Percentiles rank a stretch among this genome's conserved stretches.
Conservation (phyloP, 92 coral and sea anemone genomes). For the Epizoanthus illoricatus region DNA sequence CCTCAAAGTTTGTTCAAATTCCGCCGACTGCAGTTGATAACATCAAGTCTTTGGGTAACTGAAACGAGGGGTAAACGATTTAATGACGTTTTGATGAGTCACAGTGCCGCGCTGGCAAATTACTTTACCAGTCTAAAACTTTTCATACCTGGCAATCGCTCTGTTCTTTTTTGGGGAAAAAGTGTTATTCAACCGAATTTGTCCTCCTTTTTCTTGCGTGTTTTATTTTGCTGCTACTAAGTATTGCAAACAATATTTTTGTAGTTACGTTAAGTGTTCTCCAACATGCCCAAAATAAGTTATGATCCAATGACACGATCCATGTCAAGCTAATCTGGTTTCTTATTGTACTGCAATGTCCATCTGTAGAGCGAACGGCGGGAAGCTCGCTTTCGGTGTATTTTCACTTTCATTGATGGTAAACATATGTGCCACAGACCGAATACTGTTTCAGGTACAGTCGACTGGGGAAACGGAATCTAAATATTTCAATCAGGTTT, state of each 20-base stretch:
- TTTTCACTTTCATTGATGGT: constrained; percentile 26
- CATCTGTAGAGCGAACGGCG: constrained; percentile 18
- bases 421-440: constrained; percentile 21
- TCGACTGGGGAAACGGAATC: neutral
- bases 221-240: too few relatives aligned
- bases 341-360: neutral
- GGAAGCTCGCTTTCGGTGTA: constrained; percentile 26
- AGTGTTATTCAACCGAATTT: neutral
- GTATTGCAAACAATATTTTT: neutral
- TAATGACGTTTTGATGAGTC: constrained; percentile 38
- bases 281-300: neutral
- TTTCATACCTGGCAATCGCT: neutral
- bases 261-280: neutral
- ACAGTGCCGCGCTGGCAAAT: constrained; percentile 38
- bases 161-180: neutral
- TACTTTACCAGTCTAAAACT: constrained; percentile 1
- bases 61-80: constrained; percentile 47
- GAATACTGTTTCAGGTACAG: neutral
- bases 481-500: neutral
- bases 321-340: constrained; percentile 8
- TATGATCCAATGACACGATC: neutral
- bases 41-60: constrained; percentile 33
- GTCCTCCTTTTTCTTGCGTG: neutral
- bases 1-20: constrained; percentile 42
- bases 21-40: constrained; percentile 40